A percentile compares a stretch with the other conserved stretches of the same genome.
These are phyloP conservation scores for Melitaea cinxia DNA, from an alignment of 1,140 invertebrate genomes.

Conservation along the genomic window DNA sequence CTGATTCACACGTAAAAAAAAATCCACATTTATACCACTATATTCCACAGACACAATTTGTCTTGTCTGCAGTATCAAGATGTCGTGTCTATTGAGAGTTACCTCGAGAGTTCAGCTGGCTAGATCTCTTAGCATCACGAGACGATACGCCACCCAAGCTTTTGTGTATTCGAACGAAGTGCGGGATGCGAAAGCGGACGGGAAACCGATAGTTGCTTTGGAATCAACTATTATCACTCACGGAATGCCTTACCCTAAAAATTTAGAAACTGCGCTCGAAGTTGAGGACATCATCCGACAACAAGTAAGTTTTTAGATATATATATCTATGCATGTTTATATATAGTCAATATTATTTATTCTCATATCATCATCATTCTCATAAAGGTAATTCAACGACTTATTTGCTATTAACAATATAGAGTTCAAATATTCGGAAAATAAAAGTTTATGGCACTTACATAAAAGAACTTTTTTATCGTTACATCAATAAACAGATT, in stretches of 20 bases:
- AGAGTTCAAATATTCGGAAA: no score
- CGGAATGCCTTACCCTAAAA: constrained; percentile 97
- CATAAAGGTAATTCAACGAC: no score
- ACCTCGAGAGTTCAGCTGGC: constrained; percentile 34
- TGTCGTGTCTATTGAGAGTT: constrained; percentile 54
- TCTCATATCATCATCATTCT: no score
- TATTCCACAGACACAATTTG: constrained; percentile 8
- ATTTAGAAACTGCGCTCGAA: constrained; percentile 91
- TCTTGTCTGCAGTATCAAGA: constrained; percentile 37
- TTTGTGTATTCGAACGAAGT: constrained; percentile 83
- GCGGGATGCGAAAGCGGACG: constrained; percentile 79
- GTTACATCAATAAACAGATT: no score
- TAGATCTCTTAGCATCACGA: constrained; percentile 30
- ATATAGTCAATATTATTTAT: no score
- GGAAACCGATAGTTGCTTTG: constrained; percentile 92
- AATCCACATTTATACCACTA: neutral
- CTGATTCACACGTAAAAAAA: no score
- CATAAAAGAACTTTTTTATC: no score
- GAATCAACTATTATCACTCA: constrained; percentile 99
- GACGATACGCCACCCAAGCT: constrained; percentile 30
- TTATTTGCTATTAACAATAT: no score
- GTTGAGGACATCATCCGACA: constrained; percentile 91
- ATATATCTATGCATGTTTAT: no score
- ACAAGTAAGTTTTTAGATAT: constrained; percentile 78
- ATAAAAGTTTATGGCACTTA: no score